Percentiles rank a stretch among this genome's conserved stretches.
These are phyloP conservation scores for Aphelocoma coerulescens DNA, from an alignment of 2,113 vertebrate species.

Conservation along the genomic window DNA sequence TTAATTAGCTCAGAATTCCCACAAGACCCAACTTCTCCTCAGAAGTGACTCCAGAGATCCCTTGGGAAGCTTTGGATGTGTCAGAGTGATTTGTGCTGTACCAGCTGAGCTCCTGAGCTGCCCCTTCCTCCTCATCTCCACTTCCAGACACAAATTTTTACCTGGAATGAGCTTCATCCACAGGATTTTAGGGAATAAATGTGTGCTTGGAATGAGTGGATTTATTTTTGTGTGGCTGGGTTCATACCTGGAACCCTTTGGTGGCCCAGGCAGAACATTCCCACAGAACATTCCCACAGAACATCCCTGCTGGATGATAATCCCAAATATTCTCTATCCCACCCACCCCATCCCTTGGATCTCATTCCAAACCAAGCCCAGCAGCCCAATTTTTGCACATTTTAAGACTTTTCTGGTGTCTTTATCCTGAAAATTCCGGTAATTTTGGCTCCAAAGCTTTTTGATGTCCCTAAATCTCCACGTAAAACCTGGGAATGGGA, in stretches of 20 bases:
- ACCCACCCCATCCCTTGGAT: background rate
- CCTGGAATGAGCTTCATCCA: rapidly evolving
- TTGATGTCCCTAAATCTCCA: background rate
- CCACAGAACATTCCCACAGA: background rate
- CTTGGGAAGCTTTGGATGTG: background rate
- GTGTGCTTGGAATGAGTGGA: rapidly evolving
- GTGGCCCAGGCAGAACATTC: background rate
- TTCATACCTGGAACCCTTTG: too few species aligned
- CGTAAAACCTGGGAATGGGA: background rate
- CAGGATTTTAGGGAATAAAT: background rate
- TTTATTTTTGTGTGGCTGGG: background rate
- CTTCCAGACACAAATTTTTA: rapidly evolving
- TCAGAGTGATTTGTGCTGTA: rapidly evolving
- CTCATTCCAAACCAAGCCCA: background rate
- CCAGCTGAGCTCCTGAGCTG: background rate
- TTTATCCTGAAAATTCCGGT: background rate
- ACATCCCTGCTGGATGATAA: background rate
- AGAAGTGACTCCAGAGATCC: background rate
- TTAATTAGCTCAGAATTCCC: constrained; percentile 34
- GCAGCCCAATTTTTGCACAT: background rate
- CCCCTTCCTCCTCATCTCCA: background rate
- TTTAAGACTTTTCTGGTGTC: background rate
- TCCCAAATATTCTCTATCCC: background rate
- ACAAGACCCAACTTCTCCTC: background rate
- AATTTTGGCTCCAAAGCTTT: background rate